Evolutionary conservation across 64 coral and sea anemone species (phyloP), one percentile per base, ranked within the genome.

Genomic region (Actinia tenebrosa): DNA sequence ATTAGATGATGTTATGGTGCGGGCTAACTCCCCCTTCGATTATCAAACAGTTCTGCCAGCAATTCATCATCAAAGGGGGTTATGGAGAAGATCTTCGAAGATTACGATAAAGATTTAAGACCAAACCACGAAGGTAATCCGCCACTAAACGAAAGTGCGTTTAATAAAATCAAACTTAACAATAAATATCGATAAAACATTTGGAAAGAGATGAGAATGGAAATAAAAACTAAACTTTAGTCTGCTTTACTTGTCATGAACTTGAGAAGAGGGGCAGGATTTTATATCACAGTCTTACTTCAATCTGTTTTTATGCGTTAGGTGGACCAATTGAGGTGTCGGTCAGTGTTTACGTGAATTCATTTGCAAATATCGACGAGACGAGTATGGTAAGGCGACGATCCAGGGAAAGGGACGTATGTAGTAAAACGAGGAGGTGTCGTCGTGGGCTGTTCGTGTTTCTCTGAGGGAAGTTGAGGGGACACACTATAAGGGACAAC

Each of bases 351-450:
- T 77, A 30, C 22, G 71, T 77, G 23, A 30, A 25, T 25, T 77
- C 71, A 30, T 77, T 77, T 23, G 71, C 71, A 30, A 77, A 25
- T 44, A 77, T 77, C 71, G 71, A 77, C 23, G 71, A 77, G 71
- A 77, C 71, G 42, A 77, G 71, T n/a, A 77, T 77, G 71, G 71
- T 77, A 77, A 30, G 71, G 26, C 5, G 42, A 5, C 4, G 7
- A 44, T 77, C 22, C 22, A 77, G 15, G 14, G 37, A 1, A 4
- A 14, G 5, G 19, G 4, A 77, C 3, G 37, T 2, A 5, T n/a
- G 71, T 27, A 27, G 16, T 2, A 23, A 77, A 25, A 11, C 3
- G 6, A 47, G 46, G 46, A 47, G 46, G 46, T 2, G 46, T 47
- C 46, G 46, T 47, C n/a, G n/a, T n/a, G 46, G 46, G 46, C 46